Evolutionary conservation across 2,888 invertebrate genomes (phyloP), one percentile per base, ranked within the genome.

Genomic region (Lutraria lutraria): DNA sequence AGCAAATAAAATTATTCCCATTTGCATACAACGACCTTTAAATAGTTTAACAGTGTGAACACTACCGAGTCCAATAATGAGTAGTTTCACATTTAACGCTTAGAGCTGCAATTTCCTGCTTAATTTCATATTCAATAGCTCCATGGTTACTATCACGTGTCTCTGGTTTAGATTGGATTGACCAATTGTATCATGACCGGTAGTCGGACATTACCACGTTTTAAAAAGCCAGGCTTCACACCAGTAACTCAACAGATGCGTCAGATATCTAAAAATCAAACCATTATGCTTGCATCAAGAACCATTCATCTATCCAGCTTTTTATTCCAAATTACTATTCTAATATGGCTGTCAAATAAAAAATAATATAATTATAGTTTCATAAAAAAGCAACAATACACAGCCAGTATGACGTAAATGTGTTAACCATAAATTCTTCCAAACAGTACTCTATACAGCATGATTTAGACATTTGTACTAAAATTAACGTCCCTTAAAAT

Each of bases 1-100:
- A 16, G 76, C 31, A 31, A 76, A 76, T 34, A 34, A 76, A 76
- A 34, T 31, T 31, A 31, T 76, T 34, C 31, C 34, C 76, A 76
- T 76, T 76, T 76, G 76, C 76, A 76, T 76, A 34, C 31, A 76
- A 6, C 34, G 76, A 76, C 76, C 31, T 76, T 76, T 76, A 31
- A 76, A 25, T 25, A 68, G 63, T 25, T 68, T 68, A 25, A 43
- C 63, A 68, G 25, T 25, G 25, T 68, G n/a, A 68, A 10, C 43
- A 8, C 43, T 8, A 68, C 25, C 2, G 12, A n/a, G 63, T 21
- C 12, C 63, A n/a, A 63, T 68, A 68, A 25, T 68, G 63, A 68
- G n/a, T 68, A n/a, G 63, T 68, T 68, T 68, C n/a, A 25, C 25
- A 25, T 68, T 68, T 25, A 68, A n/a, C 63, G n/a, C 8, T 68